Conservation (phyloP, 2,797 vertebrate genomes). For the Enoplosus armatus region DNA sequence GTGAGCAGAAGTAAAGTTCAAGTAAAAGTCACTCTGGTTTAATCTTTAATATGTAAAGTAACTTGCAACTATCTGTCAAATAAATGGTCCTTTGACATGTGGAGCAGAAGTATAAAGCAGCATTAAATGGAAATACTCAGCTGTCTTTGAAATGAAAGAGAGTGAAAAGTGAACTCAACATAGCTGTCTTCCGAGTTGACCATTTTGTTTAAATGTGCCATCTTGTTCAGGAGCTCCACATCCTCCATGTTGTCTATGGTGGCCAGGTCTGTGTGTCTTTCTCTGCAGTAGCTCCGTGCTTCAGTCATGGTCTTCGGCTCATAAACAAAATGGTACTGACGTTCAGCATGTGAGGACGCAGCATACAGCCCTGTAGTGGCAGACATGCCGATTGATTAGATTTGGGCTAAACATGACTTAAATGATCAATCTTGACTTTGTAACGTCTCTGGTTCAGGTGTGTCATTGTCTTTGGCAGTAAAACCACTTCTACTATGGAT, state of each 20-base stretch:
- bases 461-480: not conserved
- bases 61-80: too few relatives aligned
- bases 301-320: slow-evolving; percentile 18
- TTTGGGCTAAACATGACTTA: not conserved
- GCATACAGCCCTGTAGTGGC: slow-evolving; percentile 26
- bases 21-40: too few relatives aligned
- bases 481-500: not conserved
- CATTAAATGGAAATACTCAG: too few relatives aligned
- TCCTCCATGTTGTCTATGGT: slow-evolving; percentile 42
- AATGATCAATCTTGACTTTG: too few relatives aligned
- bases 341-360: not conserved
- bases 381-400: not conserved
- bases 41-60: too few relatives aligned
- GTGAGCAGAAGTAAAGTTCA: too few relatives aligned
- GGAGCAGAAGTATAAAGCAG: too few relatives aligned
- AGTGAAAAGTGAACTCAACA: slow-evolving; percentile 12
- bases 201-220: slow-evolving; percentile 1
- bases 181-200: accelerated
- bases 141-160: not conserved
- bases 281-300: slow-evolving; percentile 48
- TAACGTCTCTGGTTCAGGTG: too few relatives aligned
- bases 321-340: slow-evolving; percentile 40
- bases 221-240: not conserved
- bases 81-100: too few relatives aligned
- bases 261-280: slow-evolving; percentile 48